Conservation (phyloP, 2,113 vertebrate species). For the Tretioscincus oriximinensis region DNA sequence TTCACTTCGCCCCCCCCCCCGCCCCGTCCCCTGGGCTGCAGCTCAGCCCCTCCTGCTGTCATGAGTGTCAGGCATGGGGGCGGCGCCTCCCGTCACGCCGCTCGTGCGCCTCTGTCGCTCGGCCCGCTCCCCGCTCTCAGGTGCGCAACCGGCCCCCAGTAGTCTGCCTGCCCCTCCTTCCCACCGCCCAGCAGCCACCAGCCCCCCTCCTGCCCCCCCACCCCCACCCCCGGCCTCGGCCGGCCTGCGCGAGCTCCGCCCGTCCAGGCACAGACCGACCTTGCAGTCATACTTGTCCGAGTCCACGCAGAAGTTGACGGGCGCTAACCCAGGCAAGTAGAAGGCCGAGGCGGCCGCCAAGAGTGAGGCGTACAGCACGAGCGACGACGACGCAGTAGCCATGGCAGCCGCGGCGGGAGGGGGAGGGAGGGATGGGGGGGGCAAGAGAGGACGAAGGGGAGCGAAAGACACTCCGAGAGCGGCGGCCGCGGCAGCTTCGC, state of each 20-base stretch:
- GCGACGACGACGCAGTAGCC: neutral
- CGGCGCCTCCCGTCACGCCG: no score
- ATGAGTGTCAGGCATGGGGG: no score
- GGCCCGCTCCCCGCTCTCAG: no score
- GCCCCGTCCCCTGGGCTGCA: no score
- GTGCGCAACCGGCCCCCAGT: no score
- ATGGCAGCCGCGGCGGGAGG: slow-evolving; percentile 25
- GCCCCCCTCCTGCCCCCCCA: neutral
- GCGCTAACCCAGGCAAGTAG: slow-evolving; percentile 95
- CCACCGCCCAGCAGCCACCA: neutral
- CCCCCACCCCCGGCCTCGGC: no score
- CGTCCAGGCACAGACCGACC: slow-evolving; percentile 69
- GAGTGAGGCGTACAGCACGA: slow-evolving; percentile 27
- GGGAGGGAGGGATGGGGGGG: fast-evolving
- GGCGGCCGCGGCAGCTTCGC: neutral
- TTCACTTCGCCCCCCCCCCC: no score
- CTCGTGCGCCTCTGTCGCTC: no score
- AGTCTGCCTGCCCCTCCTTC: neutral
- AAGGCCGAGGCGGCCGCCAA: slow-evolving; percentile 66
- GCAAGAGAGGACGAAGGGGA: neutral
- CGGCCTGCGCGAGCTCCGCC: no score
- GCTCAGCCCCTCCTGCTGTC: no score
- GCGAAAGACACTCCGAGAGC: neutral
- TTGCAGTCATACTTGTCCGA: slow-evolving; percentile 79
- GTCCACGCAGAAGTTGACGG: slow-evolving; percentile 89